Conservation (phyloP, 1,140 invertebrate species). For the Myzus persicae region DNA sequence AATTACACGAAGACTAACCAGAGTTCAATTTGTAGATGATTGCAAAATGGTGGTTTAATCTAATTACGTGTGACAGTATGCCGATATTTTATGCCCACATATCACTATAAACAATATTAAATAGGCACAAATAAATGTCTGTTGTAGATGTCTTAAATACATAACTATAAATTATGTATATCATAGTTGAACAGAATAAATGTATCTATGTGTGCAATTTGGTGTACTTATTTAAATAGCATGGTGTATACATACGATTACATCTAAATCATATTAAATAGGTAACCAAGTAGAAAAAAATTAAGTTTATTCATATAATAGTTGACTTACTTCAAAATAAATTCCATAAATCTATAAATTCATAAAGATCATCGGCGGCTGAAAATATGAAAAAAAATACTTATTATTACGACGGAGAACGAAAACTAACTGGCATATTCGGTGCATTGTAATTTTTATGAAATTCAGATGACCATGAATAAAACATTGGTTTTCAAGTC, state of each 20-base stretch:
- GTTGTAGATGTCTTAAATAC: neutral
- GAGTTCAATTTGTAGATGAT: neutral
- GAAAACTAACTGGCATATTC: neutral
- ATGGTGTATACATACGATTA: too few species aligned
- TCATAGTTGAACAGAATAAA: neutral
- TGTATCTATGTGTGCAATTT: too few species aligned
- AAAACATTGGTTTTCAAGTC: neutral
- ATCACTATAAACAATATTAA: too few species aligned
- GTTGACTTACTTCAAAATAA: neutral
- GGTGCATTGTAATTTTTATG: neutral
- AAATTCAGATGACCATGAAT: neutral
- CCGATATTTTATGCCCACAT: neutral
- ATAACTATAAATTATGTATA: neutral
- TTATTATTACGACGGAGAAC: neutral
- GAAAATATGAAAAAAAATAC: neutral
- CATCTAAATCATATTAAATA: too few species aligned
- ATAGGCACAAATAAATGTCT: too few species aligned
- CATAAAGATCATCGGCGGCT: neutral
- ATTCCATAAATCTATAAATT: neutral
- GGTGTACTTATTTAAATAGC: too few species aligned
- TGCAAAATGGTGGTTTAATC: neutral
- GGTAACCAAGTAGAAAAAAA: neutral
- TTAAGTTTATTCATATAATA: neutral
- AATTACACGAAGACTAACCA: neutral
- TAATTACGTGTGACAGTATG: neutral